Conservation (phyloP, 2,888 invertebrate species). For the Entomobrya proxima region DNA sequence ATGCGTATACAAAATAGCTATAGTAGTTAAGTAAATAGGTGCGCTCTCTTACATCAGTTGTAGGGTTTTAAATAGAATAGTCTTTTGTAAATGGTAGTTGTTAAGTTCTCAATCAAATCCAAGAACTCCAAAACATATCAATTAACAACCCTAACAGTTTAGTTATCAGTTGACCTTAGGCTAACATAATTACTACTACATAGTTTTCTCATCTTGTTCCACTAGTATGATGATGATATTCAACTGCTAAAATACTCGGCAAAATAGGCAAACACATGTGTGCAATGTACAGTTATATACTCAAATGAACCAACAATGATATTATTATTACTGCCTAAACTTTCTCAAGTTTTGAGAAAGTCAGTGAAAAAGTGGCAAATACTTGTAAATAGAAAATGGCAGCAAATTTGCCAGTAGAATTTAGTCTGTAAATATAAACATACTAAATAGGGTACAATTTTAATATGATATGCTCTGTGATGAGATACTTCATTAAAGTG, state of each 20-base stretch:
- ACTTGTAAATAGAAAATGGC: neutral
- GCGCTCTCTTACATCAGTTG: no score
- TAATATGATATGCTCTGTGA: constrained; percentile 34
- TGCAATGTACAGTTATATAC: constrained; percentile 31
- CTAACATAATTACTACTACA: no score
- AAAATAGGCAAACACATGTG: neutral
- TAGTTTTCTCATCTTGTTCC: neutral
- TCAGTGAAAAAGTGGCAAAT: neutral
- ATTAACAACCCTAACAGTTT: no score
- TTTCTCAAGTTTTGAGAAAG: neutral
- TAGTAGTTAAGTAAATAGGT: no score
- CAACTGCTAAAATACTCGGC: neutral
- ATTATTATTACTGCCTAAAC: neutral
- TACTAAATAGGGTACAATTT: neutral
- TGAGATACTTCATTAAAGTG: constrained; percentile 5
- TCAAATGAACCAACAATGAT: neutral
- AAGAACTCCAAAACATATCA: no score
- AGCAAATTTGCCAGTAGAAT: neutral
- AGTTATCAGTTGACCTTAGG: no score
- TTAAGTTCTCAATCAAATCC: no score
- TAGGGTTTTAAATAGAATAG: no score
- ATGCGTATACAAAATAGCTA: no score
- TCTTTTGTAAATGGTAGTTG: no score
- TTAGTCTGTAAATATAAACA: neutral
- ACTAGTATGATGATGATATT: neutral